These are phyloP conservation scores for Phaethon lepturus DNA, from an alignment of 2,113 vertebrate species.

Conservation along the genomic window DNA sequence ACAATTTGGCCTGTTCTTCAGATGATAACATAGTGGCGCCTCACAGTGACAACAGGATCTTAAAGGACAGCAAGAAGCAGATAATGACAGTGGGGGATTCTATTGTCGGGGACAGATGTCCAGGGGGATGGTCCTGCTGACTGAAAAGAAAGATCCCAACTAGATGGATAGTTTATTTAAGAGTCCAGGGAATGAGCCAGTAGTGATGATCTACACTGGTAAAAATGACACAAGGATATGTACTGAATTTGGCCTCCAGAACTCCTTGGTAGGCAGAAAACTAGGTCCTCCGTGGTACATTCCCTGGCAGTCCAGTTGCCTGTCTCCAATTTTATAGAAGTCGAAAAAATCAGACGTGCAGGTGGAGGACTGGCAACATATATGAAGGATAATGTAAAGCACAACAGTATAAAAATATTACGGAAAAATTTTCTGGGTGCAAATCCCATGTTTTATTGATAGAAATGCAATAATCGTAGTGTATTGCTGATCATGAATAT, in stretches of 20 bases:
- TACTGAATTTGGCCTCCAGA: background rate
- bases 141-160: background rate
- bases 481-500: background rate
- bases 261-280: background rate
- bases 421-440: background rate
- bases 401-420: background rate
- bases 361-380: background rate
- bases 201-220: accelerated
- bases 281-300: background rate
- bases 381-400: background rate
- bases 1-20: background rate
- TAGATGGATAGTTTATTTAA: background rate
- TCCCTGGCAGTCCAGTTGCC: background rate
- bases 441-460: background rate
- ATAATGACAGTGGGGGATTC: background rate
- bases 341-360: background rate
- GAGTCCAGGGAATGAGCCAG: background rate
- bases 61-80: background rate
- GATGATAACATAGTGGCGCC: background rate
- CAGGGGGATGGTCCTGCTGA: background rate
- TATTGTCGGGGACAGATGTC: background rate
- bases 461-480: background rate
- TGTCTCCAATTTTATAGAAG: background rate
- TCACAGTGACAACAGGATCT: background rate
- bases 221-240: background rate